Conservation (phyloP, 2,113 vertebrate species). For the Proterorhinus semilunaris region DNA sequence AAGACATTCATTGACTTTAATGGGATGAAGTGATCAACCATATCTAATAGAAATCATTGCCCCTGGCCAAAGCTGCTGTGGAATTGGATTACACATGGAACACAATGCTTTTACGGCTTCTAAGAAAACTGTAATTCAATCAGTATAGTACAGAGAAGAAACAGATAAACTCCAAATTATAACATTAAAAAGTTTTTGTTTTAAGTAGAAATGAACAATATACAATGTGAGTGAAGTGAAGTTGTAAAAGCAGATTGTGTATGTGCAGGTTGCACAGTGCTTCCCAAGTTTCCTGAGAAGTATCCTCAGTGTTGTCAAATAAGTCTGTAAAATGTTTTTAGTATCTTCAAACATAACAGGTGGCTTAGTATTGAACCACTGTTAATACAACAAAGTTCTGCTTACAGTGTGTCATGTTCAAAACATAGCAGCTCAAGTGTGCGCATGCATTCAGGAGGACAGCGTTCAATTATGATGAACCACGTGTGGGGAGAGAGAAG, state of each 20-base stretch:
- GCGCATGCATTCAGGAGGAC: constrained; percentile 53
- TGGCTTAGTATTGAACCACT: not conserved
- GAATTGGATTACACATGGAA: constrained; percentile 80
- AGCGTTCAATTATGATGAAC: constrained; percentile 72
- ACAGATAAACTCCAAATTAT: constrained; percentile 74
- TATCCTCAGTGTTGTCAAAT: not conserved
- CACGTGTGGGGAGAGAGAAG: constrained; percentile 78
- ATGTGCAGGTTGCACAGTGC: not conserved
- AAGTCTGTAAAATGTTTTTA: not conserved
- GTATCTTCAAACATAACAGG: not conserved
- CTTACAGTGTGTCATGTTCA: constrained; percentile 14
- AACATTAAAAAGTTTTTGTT: constrained; percentile 65
- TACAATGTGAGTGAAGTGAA: constrained; percentile 16
- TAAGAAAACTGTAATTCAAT: constrained; percentile 84
- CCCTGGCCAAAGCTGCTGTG: constrained; percentile 76
- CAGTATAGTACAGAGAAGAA: constrained; percentile 74
- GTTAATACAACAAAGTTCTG: not conserved
- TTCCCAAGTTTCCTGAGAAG: not conserved
- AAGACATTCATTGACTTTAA: constrained; percentile 83
- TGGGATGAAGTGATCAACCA: constrained; percentile 82
- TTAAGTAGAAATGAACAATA: constrained; percentile 34
- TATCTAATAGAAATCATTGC: constrained; percentile 84
- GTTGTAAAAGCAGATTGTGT: not conserved
- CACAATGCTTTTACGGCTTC: constrained; percentile 83
- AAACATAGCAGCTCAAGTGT: constrained; percentile 20